Evolutionary conservation across 1,140 invertebrate species (phyloP).

Genomic region (Pachypeltis micranthus): DNA sequence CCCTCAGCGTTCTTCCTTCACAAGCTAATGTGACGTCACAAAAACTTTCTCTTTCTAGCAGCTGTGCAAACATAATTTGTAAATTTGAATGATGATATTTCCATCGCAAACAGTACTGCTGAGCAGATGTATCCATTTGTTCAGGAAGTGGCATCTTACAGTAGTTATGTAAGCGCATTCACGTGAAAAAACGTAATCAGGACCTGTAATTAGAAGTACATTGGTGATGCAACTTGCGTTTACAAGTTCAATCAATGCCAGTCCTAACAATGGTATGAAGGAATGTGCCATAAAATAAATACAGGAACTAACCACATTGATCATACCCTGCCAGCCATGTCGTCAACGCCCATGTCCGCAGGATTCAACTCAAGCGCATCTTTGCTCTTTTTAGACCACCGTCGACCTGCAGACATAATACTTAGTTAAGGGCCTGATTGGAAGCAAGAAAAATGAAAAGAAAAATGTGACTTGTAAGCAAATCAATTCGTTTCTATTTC

Average conservation of each 20-base stretch:
- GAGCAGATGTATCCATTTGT: conserved; percentile 39
- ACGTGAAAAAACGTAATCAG: neutral
- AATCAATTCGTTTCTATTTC: too few species aligned
- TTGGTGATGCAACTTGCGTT: neutral
- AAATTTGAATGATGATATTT: conserved; percentile 83
- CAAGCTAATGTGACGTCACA: conserved; percentile 84
- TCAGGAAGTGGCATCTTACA: conserved; percentile 6
- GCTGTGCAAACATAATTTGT: conserved; percentile 72
- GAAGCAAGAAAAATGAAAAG: too few species aligned
- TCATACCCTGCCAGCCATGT: neutral
- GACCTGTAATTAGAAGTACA: neutral
- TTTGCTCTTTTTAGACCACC: too few species aligned
- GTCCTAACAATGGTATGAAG: too few species aligned
- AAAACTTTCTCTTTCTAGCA: conserved; percentile 74
- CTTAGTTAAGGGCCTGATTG: too few species aligned
- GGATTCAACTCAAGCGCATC: too few species aligned
- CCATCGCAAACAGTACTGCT: conserved; percentile 83
- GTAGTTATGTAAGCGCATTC: neutral
- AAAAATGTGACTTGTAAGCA: too few species aligned
- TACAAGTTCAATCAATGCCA: too few species aligned
- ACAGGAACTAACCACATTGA: neutral
- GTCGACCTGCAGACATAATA: too few species aligned
- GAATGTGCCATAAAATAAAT: neutral
- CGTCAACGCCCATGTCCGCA: too few species aligned
- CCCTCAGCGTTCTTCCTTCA: conserved; percentile 73